These are phyloP conservation scores for Montifringilla adamsi DNA, from an alignment of 2,113 vertebrate species.

Conservation along the genomic window DNA sequence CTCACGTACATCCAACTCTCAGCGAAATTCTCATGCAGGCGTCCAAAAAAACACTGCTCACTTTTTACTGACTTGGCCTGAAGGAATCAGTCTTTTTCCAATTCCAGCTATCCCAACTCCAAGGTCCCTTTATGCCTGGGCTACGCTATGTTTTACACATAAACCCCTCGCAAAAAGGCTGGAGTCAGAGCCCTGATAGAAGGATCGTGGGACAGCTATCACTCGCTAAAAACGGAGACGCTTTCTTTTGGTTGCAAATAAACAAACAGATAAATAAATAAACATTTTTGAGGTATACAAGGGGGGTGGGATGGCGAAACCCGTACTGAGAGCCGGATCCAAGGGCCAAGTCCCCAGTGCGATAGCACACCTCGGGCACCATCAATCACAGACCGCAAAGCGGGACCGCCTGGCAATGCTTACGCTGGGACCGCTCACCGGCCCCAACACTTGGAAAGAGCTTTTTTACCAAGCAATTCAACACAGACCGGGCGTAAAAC, in stretches of 20 bases:
- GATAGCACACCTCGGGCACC: background rate
- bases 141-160: background rate
- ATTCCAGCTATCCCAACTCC: background rate
- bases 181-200: background rate
- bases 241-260: background rate
- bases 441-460: background rate
- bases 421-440: background rate
- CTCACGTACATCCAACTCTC: background rate
- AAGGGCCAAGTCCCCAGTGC: background rate
- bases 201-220: background rate
- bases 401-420: background rate
- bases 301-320: background rate
- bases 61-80: conserved; percentile 9
- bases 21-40: background rate
- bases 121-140: background rate
- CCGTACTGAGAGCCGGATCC: background rate
- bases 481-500: background rate
- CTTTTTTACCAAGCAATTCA: conserved; percentile 22
- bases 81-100: background rate
- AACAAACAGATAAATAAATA: fast-evolving
- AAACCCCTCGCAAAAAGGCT: background rate
- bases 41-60: background rate
- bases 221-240: background rate
- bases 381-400: background rate
- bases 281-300: background rate